Conservation (phyloP, 2,888 invertebrate species). For the Allygus modestus region DNA sequence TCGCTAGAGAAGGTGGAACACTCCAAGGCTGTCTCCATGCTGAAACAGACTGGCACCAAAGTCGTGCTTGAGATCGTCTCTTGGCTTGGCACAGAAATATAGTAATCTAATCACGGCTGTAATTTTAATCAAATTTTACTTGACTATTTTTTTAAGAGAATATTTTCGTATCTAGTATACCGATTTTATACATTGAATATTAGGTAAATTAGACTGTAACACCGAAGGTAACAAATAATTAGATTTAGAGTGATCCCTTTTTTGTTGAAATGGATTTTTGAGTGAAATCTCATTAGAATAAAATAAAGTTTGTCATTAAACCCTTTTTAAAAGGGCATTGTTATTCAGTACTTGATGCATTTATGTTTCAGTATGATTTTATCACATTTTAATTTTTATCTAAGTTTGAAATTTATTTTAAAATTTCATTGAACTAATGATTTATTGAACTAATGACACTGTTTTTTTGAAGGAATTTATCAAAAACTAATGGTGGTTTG, state of each 20-base stretch:
- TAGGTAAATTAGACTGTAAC: conserved; percentile 19
- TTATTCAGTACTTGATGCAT: background rate
- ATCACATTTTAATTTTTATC: no score
- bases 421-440: background rate
- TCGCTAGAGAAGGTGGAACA: conserved; percentile 50
- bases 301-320: conserved; percentile 3
- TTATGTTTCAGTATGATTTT: background rate
- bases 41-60: conserved; percentile 57
- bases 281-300: background rate
- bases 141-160: conserved; percentile 55
- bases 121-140: conserved; percentile 53
- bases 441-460: no score
- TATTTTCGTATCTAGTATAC: conserved; percentile 52
- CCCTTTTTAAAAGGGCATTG: background rate
- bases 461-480: no score
- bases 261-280: background rate
- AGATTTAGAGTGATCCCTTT: conserved; percentile 2
- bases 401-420: no score
- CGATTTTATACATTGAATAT: conserved; percentile 28
- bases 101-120: conserved; percentile 27
- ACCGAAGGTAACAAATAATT: background rate
- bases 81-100: conserved; percentile 52
- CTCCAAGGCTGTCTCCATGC: conserved; percentile 52
- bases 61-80: conserved; percentile 49
- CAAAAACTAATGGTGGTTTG: no score